Base-by-base conservation (phyloP, 2,888 invertebrate genomes). In the Xylocampa areola region DNA sequence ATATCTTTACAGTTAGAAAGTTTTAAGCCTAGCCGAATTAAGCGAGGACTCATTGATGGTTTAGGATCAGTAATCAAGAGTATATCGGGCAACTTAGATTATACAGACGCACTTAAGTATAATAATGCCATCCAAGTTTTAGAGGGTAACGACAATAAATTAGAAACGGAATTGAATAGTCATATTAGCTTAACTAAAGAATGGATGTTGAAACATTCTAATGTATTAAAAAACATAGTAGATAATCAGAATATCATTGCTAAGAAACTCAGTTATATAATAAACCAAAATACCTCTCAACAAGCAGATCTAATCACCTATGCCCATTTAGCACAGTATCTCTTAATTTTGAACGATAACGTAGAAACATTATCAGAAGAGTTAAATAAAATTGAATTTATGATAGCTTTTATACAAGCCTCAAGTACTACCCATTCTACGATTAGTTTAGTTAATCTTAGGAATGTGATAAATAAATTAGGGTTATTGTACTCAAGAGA, bases 371-470 rank as follows among this genome's bases (percentile, higher is more conserved):
- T 32, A 14, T 32, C 4, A 1, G 32, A 14, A 2, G 14, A 32
- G 14, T 2, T 32, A 0, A 5, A 32, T 32, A 13, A 6, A 14
- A 4, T 32, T 1, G 32, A 32, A 13, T 14, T 14, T 32, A 5
- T 7, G 2, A 14, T 32, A 32, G 32, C 32, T 6, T 32, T 32
- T 32, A 32, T 32, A 32, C 32, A 14, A 14, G 32, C n/a, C n/a
- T n/a, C n/a, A n/a, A n/a, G n/a, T n/a, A n/a, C n/a, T n/a, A n/a
- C n/a, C n/a, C n/a, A n/a, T 32, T 7, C 32, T 7, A 6, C 14
- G 14, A 13, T 32, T 32, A 32, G 32, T 32, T 32, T 32, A 32
- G 6, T 1, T 7, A 6, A 13, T 13, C 5, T 32, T 32, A 32
- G 14, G 32, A 32, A 14, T 14, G 14, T 32, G 6, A 14, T 32